phyloP scores from a whole-genome alignment of 2,888 invertebrate genomes.

The Pandemis cinnamomeana region DNA sequence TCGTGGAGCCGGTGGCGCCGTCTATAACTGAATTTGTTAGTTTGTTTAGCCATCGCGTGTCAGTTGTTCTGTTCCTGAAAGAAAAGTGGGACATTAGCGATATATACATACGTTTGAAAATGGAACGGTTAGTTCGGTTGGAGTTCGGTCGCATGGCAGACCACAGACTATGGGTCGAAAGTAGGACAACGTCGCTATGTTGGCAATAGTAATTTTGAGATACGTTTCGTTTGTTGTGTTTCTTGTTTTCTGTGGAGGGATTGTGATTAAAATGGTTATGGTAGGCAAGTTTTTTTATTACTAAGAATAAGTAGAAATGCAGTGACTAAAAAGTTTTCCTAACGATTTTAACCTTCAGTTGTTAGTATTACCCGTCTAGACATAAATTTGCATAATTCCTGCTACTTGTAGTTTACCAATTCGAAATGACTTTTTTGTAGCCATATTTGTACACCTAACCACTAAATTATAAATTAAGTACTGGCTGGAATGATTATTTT shows the following conservation, averaged over 20 bases:
- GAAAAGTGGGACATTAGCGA: constrained; percentile 73
- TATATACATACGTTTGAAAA: constrained; percentile 63
- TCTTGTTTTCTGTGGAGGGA: constrained; percentile 21
- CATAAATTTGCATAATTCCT: no score
- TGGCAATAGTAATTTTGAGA: constrained; percentile 13
- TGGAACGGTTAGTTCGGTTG: constrained; percentile 46
- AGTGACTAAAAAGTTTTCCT: no score
- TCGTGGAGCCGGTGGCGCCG: constrained; percentile 1
- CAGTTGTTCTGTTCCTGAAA: constrained; percentile 67
- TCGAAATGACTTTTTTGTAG: not conserved
- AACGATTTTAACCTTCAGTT: no score
- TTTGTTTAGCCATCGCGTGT: constrained; percentile 54
- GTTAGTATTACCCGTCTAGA: no score
- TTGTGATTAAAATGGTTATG: not conserved
- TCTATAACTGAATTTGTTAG: constrained; percentile 20
- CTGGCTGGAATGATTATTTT: not conserved
- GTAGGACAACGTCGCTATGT: not conserved
- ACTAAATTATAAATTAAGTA: not conserved
- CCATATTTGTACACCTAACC: not conserved
- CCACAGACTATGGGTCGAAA: constrained; percentile 14
- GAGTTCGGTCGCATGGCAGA: constrained; percentile 25
- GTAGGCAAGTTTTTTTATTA: not conserved
- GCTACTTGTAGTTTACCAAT: not conserved
- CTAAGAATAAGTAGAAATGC: not conserved
- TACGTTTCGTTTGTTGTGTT: constrained; percentile 22